Evolutionary conservation across 1,140 invertebrate genomes (phyloP), one percentile per base, ranked within the genome.

Genomic region (Periplaneta americana): DNA sequence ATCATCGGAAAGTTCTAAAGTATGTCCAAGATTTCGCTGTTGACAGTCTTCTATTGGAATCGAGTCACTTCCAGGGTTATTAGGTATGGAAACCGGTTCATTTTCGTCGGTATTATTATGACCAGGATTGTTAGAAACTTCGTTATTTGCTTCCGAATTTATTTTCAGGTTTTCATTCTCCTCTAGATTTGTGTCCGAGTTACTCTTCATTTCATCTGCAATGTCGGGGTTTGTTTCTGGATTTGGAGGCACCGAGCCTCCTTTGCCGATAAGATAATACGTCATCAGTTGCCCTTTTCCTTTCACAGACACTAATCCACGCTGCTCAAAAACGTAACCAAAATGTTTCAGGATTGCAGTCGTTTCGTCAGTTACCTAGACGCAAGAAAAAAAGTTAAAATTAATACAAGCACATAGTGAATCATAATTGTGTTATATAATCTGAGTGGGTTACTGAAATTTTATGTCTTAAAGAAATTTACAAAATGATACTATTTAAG

Each of bases 231-330:
- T 66, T 66, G 22, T 5, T 66, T 66, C 34, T 8, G 77, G 77
- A 28, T 36, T 32, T 13, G 77, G 15, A 6, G 77, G n/a, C 8
- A n/a, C 13, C n/a, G n/a, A 1, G 1, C n/a, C 79, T 9, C 35
- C 74, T 87, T 93, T 93, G n/a, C 94, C 95, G 82, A 94, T 90
- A 37, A 99, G 89, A 87, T 98, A 98, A 87, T 98, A 98, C 0
- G 97, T 99, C 93, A 98, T 95, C 18, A 99, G 90, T 87, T 98
- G 96, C 8, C 97, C 97, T 88, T 98, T 98, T 75, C 97, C 97
- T 87, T 98, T 99, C 8, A 99, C 97, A 9, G 94, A 93, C 0
- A 99, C 96, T 66, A 98, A 88, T 4, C 97, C 97, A 1, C 97
- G 92, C 85, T 98, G 96, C 86, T 97, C 95, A 87, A 98, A 98